Evolutionary conservation across 2,113 vertebrate genomes (phyloP).

Genomic region (Dromaius novaehollandiae): DNA sequence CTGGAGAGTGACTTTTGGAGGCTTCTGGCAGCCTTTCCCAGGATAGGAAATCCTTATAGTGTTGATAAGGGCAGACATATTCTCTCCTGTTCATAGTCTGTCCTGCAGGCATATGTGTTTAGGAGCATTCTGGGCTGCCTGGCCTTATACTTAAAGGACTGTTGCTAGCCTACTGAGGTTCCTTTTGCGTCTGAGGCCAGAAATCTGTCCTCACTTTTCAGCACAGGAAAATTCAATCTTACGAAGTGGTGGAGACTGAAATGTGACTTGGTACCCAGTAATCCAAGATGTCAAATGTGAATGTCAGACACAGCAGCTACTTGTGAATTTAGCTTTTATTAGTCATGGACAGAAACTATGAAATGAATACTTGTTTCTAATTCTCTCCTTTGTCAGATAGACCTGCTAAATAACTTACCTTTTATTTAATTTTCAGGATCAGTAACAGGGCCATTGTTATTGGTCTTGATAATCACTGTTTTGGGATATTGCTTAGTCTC

Average conservation of each 20-base stretch:
- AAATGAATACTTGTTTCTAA: background rate
- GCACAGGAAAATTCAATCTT: background rate
- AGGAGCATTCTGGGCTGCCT: background rate
- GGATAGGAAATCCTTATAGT: background rate
- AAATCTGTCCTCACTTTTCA: background rate
- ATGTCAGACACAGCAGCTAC: background rate
- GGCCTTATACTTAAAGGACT: background rate
- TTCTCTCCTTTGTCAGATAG: background rate
- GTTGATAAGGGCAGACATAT: background rate
- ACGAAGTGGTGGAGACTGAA: background rate
- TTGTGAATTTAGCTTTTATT: background rate
- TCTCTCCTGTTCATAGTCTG: background rate
- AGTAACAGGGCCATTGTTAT: slow-evolving; percentile 3
- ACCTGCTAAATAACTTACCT: background rate
- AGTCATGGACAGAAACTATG: background rate
- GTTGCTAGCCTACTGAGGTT: background rate
- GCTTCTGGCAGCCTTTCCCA: background rate
- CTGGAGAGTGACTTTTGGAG: background rate
- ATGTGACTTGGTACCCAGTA: background rate
- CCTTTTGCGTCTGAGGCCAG: background rate
- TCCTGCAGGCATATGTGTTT: background rate
- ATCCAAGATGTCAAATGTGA: background rate
- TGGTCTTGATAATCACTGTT: slow-evolving; percentile 1
- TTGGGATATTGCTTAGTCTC: slow-evolving; percentile 20
- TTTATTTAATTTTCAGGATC: slow-evolving; percentile 40